These are phyloP conservation scores for Smittia sp. DNA, from an alignment of 2,888 invertebrate species.

Conservation along the genomic window DNA sequence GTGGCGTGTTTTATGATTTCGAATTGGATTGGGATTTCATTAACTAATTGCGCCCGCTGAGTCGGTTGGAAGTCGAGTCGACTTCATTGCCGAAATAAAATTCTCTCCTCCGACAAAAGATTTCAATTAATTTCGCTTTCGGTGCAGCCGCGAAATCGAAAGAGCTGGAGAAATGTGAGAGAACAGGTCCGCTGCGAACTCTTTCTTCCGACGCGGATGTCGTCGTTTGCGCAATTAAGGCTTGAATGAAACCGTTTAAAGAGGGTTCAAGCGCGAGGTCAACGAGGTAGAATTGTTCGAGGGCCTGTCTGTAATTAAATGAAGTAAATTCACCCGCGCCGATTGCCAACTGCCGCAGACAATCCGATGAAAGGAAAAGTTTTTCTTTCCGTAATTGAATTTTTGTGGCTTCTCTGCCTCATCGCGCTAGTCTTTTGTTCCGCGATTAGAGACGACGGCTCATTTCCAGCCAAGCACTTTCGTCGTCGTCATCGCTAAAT, in stretches of 20 bases:
- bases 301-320: background rate
- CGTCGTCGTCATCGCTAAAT: background rate
- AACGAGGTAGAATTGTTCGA: background rate
- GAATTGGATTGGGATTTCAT: background rate
- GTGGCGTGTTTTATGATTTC: constrained; percentile 2
- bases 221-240: background rate
- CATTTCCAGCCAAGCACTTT: background rate
- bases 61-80: no score
- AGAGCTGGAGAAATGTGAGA: background rate
- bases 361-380: constrained; percentile 10
- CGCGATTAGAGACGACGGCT: background rate
- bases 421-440: background rate
- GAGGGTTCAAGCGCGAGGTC: background rate
- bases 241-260: background rate
- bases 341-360: constrained; percentile 11
- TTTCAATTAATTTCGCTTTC: constrained; percentile 7
- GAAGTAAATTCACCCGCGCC: background rate
- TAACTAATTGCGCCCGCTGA: background rate
- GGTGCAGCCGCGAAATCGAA: background rate
- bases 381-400: background rate
- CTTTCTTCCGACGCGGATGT: background rate
- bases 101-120: background rate
- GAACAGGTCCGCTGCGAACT: background rate
- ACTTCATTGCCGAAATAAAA: background rate
- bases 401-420: constrained; percentile 6